Conservation (phyloP, 2,888 invertebrate genomes). For the Neocrepidodera transversa region DNA sequence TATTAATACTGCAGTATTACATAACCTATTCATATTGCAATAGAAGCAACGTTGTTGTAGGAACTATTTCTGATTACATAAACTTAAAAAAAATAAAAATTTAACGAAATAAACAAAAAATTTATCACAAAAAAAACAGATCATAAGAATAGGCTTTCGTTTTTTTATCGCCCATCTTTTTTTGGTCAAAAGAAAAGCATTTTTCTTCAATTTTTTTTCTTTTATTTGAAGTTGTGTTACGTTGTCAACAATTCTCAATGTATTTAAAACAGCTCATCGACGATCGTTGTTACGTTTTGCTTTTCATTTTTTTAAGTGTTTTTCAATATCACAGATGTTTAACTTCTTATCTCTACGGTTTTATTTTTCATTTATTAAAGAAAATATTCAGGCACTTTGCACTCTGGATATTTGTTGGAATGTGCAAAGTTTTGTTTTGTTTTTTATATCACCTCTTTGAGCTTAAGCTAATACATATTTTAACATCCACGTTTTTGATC, state of each 20-base stretch:
- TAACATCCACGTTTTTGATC: constrained; percentile 8
- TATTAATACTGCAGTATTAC: too few relatives aligned
- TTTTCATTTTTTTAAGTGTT: constrained; percentile 40
- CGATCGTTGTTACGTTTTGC: constrained; percentile 37
- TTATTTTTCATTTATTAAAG: constrained; percentile 29
- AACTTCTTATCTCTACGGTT: constrained; percentile 55
- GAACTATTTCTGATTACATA: constrained; percentile 9
- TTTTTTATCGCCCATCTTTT: constrained; percentile 14
- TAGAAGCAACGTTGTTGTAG: constrained; percentile 1
- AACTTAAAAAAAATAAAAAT: constrained; percentile 1
- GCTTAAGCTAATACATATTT: constrained; percentile 24
- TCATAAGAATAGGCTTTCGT: constrained; percentile 22
- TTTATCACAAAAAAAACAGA: constrained; percentile 20
- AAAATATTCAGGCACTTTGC: constrained; percentile 37
- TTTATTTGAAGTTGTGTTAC: constrained; percentile 23
- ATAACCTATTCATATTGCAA: constrained; percentile 7
- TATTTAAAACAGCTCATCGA: constrained; percentile 11
- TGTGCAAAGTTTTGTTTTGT: constrained; percentile 38
- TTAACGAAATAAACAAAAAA: constrained; percentile 2
- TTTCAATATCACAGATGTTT: constrained; percentile 63
- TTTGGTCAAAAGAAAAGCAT: constrained; percentile 27
- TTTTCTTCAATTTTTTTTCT: constrained; percentile 5
- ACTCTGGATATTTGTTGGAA: constrained; percentile 35
- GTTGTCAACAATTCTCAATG: constrained; percentile 29
- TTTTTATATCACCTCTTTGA: constrained; percentile 29